Evolutionary conservation across 23 tunicate genomes (phyloP).

Genomic region (Ciona savignyi): DNA sequence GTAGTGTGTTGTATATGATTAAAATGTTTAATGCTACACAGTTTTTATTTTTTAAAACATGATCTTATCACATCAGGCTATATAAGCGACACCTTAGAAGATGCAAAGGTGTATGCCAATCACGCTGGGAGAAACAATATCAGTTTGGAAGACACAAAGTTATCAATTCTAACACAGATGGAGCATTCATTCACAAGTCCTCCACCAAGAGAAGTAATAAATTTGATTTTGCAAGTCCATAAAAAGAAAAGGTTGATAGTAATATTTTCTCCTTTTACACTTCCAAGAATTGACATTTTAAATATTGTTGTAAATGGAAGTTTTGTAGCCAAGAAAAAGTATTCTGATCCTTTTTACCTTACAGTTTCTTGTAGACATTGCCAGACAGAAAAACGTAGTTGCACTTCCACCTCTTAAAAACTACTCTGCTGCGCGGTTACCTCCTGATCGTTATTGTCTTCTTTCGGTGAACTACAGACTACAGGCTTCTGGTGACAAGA

Average conservation of each 20-base stretch:
- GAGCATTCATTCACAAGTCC: slow-evolving; percentile 65
- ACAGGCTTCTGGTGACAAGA: slow-evolving; percentile 18
- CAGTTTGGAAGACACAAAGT: slow-evolving; percentile 63
- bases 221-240: not conserved
- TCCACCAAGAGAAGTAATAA: slow-evolving; percentile 68
- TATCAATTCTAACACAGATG: slow-evolving; percentile 54
- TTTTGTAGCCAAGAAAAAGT: too few species aligned
- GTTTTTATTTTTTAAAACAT: not conserved
- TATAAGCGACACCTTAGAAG: slow-evolving; percentile 61
- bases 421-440: slow-evolving; percentile 72
- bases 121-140: slow-evolving; percentile 74
- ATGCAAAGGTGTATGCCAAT: slow-evolving; percentile 61
- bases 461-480: slow-evolving; percentile 75
- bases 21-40: not conserved
- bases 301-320: too few species aligned
- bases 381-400: slow-evolving; percentile 68
- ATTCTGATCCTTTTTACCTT: too few species aligned
- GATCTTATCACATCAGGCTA: slow-evolving; percentile 28
- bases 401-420: slow-evolving; percentile 71
- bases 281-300: too few species aligned
- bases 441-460: slow-evolving; percentile 91
- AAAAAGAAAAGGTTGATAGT: too few species aligned
- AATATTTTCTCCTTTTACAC: too few species aligned
- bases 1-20: too few species aligned
- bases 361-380: slow-evolving; percentile 70